Evolutionary conservation across 2,888 invertebrate genomes (phyloP), one percentile per base, ranked within the genome.

Genomic region (Diploptera punctata): DNA sequence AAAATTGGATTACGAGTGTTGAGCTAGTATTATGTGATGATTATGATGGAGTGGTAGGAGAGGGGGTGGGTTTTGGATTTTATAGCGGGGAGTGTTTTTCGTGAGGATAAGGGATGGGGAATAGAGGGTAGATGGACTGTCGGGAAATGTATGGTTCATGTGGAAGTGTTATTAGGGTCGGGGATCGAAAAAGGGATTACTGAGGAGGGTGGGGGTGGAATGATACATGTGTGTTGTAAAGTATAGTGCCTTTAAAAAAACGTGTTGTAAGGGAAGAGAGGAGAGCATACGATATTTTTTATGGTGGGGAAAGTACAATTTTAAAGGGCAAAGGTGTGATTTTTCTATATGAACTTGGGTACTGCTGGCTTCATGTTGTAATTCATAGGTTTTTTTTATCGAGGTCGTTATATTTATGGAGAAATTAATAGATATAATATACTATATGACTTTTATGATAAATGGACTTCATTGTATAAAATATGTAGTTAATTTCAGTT

Each of bases 1-100:
- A 67, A 44, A 74, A 75, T 75, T 71, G 75, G 73, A 75, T 75
- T 75, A 73, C 73, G 68, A 67, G 72, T 74, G 75, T 75, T 75
- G 80, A 77, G 74, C 78, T 73, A 78, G 79, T 77, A 78, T 75
- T 68, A 75, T 70, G 70, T 79, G 77, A 76, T 76, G 57, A 57
- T 52, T 77, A 78, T 77, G 77, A 78, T 78, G 65, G 67, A 72
- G 72, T 67, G 77, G 78, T n/a, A 78, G 24, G 43, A 16, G 43
- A 29, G 38, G 57, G 68, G 70, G 19, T 26, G 73, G 62, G n/a
- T n/a, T n/a, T n/a, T n/a, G n/a, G n/a, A n/a, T 69, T 73, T 69
- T 70, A 73, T 73, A 61, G 73, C 26, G 61, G 60, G 68, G 72
- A 57, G 61, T 31, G 61, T 61, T 60, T 67, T 38, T 24, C 57